Conservation (phyloP, 2,113 vertebrate species). For the Plectropomus leopardus region DNA sequence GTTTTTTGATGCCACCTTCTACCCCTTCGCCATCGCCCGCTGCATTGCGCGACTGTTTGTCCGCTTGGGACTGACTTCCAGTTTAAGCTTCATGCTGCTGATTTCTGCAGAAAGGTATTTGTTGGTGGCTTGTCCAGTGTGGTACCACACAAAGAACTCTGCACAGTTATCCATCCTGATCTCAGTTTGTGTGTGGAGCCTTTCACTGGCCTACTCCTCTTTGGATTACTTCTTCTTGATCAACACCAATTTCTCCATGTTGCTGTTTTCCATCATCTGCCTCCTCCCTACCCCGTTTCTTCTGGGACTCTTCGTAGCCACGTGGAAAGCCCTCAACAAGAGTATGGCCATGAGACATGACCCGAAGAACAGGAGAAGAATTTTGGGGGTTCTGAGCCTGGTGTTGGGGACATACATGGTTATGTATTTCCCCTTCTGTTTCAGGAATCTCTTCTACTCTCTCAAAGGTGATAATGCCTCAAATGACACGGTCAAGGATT, state of each 20-base stretch:
- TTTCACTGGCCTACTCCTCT: not conserved
- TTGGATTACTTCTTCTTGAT: constrained; percentile 13
- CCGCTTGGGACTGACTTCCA: constrained; percentile 12
- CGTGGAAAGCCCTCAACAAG: constrained; percentile 12
- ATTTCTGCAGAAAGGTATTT: constrained; percentile 40
- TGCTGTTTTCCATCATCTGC: constrained; percentile 14
- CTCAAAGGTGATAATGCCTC: not conserved
- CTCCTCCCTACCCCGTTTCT: constrained; percentile 14
- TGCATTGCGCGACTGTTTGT: constrained; percentile 12
- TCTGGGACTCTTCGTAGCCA: constrained; percentile 13
- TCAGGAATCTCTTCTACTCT: constrained; percentile 30
- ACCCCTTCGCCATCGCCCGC: not conserved
- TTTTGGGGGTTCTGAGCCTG: constrained; percentile 20
- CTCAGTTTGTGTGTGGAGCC: constrained; percentile 5
- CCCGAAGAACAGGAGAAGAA: not conserved
- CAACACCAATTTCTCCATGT: not conserved
- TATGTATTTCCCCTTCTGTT: constrained; percentile 23
- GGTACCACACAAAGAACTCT: constrained; percentile 6
- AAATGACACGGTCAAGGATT: not conserved
- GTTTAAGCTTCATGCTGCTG: constrained; percentile 29
- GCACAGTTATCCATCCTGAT: not conserved
- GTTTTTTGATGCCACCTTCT: not conserved
- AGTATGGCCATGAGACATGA: not conserved
- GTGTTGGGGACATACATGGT: constrained; percentile 7
- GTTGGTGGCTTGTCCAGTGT: constrained; percentile 4